Evolutionary conservation across 2,113 vertebrate species (phyloP).

Genomic region (Phrynocephalus versicolor): DNA sequence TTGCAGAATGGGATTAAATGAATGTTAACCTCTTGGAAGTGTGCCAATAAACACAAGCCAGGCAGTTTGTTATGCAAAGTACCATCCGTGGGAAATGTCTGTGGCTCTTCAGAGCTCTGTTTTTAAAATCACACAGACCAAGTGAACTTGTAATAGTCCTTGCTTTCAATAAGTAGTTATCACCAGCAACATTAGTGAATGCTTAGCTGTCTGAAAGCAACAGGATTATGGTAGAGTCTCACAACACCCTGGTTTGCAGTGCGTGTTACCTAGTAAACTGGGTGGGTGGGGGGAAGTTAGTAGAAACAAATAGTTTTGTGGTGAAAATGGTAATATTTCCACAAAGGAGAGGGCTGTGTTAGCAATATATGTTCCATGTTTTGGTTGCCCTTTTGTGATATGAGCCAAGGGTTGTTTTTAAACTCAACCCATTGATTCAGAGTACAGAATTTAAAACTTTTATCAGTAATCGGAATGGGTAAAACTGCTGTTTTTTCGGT

Average conservation of each 20-base stretch:
- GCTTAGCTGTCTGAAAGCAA: conserved; percentile 1
- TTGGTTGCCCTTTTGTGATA: background rate
- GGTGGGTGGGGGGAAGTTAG: no score
- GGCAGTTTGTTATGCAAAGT: conserved; percentile 27
- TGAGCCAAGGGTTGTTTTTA: background rate
- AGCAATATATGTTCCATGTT: background rate
- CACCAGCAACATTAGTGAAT: conserved; percentile 40
- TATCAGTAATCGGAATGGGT: background rate
- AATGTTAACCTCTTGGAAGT: conserved; percentile 18
- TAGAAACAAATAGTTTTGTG: background rate
- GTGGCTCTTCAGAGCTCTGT: conserved; percentile 49
- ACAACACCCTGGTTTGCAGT: conserved; percentile 35
- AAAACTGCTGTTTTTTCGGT: background rate
- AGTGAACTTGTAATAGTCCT: conserved; percentile 27
- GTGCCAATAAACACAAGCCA: conserved; percentile 13
- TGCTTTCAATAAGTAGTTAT: conserved; percentile 43
- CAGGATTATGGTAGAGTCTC: conserved; percentile 28
- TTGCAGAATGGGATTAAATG: conserved; percentile 45
- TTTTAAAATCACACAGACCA: conserved; percentile 33
- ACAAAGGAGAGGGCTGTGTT: background rate
- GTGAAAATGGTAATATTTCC: background rate
- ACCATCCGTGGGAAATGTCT: conserved; percentile 42
- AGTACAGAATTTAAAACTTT: background rate
- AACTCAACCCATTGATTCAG: background rate
- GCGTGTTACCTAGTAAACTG: background rate